Conservation (phyloP, 2,797 vertebrate genomes). For the Hafferia zeledoni region DNA sequence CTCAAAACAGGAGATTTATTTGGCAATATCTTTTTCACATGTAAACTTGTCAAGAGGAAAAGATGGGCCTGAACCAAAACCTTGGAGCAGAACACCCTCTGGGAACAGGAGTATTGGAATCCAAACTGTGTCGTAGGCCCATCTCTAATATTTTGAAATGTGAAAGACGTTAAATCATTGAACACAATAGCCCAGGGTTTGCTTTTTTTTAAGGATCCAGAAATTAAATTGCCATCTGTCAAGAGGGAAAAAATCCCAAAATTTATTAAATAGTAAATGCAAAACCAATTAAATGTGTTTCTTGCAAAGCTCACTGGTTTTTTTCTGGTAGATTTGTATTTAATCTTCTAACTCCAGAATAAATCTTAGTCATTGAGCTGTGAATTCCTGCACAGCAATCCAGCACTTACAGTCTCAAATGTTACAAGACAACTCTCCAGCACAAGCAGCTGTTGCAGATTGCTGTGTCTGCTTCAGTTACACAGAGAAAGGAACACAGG, state of each 20-base stretch:
- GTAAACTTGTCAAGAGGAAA: constrained; percentile 15
- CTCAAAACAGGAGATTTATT: constrained; percentile 53
- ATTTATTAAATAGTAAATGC: not conserved
- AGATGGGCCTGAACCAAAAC: constrained; percentile 46
- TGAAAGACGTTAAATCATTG: not conserved
- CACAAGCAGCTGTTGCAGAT: not conserved
- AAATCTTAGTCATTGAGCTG: not conserved
- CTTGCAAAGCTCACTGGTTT: not conserved
- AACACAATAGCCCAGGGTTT: not conserved
- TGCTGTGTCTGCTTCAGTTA: not conserved
- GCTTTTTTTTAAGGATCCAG: not conserved
- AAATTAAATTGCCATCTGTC: constrained; percentile 32
- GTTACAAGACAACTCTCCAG: not conserved
- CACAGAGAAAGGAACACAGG: not conserved
- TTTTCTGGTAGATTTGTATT: not conserved
- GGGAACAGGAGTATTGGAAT: constrained; percentile 4
- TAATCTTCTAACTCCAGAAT: not conserved
- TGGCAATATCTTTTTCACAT: constrained; percentile 41
- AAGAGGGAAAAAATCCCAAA: constrained; percentile 16
- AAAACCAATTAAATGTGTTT: constrained; percentile 9
- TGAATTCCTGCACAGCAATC: not conserved
- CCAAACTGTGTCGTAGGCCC: constrained; percentile 16
- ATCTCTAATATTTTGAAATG: not conserved
- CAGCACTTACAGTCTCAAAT: not conserved
- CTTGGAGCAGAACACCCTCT: constrained; percentile 6